Conservation (phyloP, 2,888 invertebrate species). For the Ennomos erosarius region DNA sequence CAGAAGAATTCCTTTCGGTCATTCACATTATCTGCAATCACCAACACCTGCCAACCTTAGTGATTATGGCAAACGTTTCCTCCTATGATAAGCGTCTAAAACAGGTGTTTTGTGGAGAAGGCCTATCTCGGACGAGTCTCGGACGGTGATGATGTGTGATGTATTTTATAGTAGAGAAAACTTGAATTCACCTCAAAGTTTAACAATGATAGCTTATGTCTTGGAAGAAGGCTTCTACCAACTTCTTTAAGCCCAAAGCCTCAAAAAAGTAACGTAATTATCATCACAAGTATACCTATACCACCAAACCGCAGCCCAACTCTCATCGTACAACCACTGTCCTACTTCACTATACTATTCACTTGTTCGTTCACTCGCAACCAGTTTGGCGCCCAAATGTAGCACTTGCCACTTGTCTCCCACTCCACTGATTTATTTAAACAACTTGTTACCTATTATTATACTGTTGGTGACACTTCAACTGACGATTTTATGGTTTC, state of each 20-base stretch:
- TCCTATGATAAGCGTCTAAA: no score
- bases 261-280: neutral
- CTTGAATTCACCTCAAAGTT: no score
- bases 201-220: no score
- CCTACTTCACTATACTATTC: constrained; percentile 38
- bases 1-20: no score
- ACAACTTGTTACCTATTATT: constrained; percentile 51
- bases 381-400: constrained; percentile 64
- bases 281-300: neutral
- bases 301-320: constrained; percentile 8
- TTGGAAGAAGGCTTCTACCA: no score
- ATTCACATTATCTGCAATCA: no score
- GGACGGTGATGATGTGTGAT: no score
- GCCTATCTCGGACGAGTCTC: no score
- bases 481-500: constrained; percentile 46
- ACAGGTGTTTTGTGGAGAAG: no score
- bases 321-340: constrained; percentile 11
- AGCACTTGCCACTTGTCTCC: constrained; percentile 30
- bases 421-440: constrained; percentile 45
- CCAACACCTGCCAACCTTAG: no score
- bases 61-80: no score
- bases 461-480: constrained; percentile 45
- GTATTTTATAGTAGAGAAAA: no score
- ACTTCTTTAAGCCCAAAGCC: neutral
- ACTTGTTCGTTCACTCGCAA: constrained; percentile 71